These are phyloP conservation scores for Porites divaricata DNA, from an alignment of 92 coral and sea anemone species.

Conservation along the genomic window DNA sequence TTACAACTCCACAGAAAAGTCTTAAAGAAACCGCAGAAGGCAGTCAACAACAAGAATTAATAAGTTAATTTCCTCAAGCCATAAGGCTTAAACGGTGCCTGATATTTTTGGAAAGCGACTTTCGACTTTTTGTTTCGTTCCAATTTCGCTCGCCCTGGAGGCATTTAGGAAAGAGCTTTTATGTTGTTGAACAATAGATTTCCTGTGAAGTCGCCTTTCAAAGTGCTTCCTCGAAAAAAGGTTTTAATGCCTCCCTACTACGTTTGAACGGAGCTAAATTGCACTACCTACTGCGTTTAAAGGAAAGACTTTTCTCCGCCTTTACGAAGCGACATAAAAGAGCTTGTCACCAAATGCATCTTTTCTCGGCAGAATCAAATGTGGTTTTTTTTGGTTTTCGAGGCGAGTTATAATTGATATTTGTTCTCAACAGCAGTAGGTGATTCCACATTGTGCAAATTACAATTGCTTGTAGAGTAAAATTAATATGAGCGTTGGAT, in stretches of 20 bases:
- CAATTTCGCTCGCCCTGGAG: conserved; percentile 45
- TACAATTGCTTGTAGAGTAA: conserved; percentile 64
- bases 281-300: conserved; percentile 34
- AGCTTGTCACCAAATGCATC: conserved; percentile 10
- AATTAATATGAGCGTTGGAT: conserved; percentile 47
- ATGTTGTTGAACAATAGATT: conserved; percentile 42
- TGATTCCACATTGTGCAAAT: conserved; percentile 64
- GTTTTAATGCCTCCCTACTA: conserved; percentile 33
- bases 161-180: conserved; percentile 50
- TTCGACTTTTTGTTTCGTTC: conserved; percentile 45
- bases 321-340: conserved; percentile 8
- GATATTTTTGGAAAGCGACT: conserved; percentile 52
- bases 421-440: conserved; percentile 66
- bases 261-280: conserved; percentile 29
- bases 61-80: conserved; percentile 51
- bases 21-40: conserved; percentile 2
- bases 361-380: conserved; percentile 27
- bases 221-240: conserved; percentile 44
- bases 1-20: conserved; percentile 4
- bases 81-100: conserved; percentile 40
- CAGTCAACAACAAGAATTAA: conserved; percentile 32
- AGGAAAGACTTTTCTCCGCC: conserved; percentile 38
- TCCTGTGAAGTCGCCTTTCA: conserved; percentile 42
- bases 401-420: conserved; percentile 74
- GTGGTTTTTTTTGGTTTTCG: conserved; percentile 31